phyloP scores from a whole-genome alignment of 2,113 vertebrate genomes.

The Tonatia bakeri region DNA sequence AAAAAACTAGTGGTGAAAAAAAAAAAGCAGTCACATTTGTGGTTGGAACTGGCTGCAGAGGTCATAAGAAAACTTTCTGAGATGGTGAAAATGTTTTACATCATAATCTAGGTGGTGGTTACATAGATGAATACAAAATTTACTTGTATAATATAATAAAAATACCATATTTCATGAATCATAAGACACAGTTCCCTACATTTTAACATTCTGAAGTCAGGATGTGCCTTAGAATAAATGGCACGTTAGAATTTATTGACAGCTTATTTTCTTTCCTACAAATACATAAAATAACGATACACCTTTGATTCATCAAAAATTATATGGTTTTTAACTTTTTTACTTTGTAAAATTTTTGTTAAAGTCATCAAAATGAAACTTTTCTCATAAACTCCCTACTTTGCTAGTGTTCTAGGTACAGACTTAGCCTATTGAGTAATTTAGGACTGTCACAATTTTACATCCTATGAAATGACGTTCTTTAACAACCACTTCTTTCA shows the following conservation, averaged over 20 bases:
- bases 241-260: not conserved
- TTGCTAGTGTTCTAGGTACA: not conserved
- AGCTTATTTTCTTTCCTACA: not conserved
- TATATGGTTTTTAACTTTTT: not conserved
- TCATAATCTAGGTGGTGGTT: not conserved
- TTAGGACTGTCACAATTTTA: not conserved
- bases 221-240: not conserved
- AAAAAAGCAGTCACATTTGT: not conserved
- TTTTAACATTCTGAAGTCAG: constrained; percentile 8
- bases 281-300: not conserved
- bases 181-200: not conserved
- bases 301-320: not conserved
- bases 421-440: not conserved
- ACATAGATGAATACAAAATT: not conserved
- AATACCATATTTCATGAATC: not conserved
- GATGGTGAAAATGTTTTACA: not conserved
- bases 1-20: not conserved
- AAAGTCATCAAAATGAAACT: not conserved
- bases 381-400: not conserved
- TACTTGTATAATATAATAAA: not conserved
- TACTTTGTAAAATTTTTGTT: not conserved
- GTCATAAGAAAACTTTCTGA: not conserved
- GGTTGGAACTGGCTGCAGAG: not conserved
- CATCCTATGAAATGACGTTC: not conserved
- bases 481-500: not conserved